Percentiles rank a stretch among this genome's conserved stretches.
These are phyloP conservation scores for Tokudaia tokunoshimensis DNA, from an alignment of 2,797 vertebrate species.

Conservation along the genomic window DNA sequence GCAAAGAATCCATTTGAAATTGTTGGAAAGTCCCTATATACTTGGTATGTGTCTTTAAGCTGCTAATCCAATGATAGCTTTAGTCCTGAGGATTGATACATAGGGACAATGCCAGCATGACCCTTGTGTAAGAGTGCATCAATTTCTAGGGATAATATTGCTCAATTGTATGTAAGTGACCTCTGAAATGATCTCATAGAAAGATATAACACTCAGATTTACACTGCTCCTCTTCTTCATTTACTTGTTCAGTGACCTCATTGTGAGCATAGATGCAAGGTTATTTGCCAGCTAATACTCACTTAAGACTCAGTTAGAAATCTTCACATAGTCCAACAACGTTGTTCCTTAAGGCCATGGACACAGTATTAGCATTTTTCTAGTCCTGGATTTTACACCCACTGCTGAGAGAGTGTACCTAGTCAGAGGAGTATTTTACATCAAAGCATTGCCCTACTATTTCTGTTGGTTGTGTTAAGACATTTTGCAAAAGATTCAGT, in stretches of 20 bases:
- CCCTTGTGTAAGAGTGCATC: not conserved
- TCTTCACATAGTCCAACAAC: not conserved
- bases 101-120: not conserved
- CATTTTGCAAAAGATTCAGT: not conserved
- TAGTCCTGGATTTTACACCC: not conserved
- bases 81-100: not conserved
- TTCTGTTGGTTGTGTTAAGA: not conserved
- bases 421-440: not conserved
- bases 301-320: not conserved
- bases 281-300: not conserved
- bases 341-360: not conserved
- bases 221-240: not conserved
- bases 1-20: not conserved
- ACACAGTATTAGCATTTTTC: not conserved
- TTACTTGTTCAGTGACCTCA: not conserved
- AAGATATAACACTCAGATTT: not conserved
- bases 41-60: not conserved
- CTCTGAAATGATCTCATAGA: not conserved
- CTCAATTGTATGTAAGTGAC: not conserved
- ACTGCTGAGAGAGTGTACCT: too few relatives aligned
- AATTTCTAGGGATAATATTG: not conserved
- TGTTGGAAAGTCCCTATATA: not conserved
- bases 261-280: too few relatives aligned
- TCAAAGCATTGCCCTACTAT: not conserved
- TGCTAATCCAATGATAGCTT: rapidly evolving